Conservation (phyloP, 2,113 vertebrate genomes). For the Illadopsis cleaveri region DNA sequence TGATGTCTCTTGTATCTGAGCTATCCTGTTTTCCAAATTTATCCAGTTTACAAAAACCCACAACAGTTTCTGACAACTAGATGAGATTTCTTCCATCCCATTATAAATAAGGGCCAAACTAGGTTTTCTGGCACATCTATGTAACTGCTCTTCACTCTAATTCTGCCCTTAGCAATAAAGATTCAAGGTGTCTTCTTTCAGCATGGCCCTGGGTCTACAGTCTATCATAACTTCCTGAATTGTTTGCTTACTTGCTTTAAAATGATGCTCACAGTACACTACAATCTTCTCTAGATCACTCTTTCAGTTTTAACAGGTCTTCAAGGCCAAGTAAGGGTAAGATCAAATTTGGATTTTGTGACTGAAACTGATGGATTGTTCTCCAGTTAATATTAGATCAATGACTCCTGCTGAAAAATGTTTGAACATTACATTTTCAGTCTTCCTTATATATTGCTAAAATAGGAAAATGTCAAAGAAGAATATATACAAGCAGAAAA, state of each 20-base stretch:
- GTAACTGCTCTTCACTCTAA: not conserved
- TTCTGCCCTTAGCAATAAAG: not conserved
- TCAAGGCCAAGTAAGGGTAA: not conserved
- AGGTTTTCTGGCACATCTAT: not conserved
- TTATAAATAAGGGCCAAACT: not conserved
- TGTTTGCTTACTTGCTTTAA: not conserved
- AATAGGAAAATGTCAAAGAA: not conserved
- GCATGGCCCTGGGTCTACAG: not conserved
- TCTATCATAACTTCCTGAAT: not conserved
- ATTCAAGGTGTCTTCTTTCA: not conserved
- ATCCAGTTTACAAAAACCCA: not conserved
- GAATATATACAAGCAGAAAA: not conserved
- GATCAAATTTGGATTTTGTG: not conserved
- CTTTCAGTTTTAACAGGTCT: not conserved
- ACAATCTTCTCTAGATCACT: not conserved
- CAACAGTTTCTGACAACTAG: not conserved
- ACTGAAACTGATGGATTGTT: not conserved
- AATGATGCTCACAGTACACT: not conserved
- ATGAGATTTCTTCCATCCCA: not conserved
- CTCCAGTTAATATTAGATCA: not conserved
- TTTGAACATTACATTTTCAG: not conserved
- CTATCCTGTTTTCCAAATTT: not conserved
- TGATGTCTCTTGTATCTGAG: not conserved
- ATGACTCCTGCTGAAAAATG: not conserved
- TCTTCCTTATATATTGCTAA: not conserved